Base-by-base conservation (phyloP, 2,797 vertebrate species). In the Fistularia commersonii region DNA sequence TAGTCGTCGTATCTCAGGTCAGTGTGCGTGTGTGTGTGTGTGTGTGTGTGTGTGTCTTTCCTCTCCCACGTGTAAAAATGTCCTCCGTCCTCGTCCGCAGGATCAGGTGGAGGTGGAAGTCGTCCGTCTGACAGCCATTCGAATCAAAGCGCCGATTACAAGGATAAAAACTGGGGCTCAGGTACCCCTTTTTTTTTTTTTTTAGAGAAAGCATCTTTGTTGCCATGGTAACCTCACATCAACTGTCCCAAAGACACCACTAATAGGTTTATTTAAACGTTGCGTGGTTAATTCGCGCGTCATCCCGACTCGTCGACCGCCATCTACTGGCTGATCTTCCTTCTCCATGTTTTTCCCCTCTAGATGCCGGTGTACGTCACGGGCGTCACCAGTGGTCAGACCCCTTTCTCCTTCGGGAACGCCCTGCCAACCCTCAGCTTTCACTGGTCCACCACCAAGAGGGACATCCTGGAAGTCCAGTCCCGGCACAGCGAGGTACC, bases 301-400 rank as follows among this genome's bases (percentile, higher is more conserved):
- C n/a, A n/a, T n/a, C n/a, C n/a, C n/a, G n/a, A n/a, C n/a, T n/a
- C n/a, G n/a, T n/a, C n/a, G n/a, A n/a, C n/a, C n/a, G n/a, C n/a
- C n/a, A n/a, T n/a, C n/a, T n/a, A 23, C 23, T 2, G 2, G 4
- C 23, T 23, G 23, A 23, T 15, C 11, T 43, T 11, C 12, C 42
- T 11, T 13, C 8, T 42, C 13, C 32, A 33, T 4, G 1, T 60
- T 38, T 38, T 61, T 11, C 11, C 54, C 57, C 35, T 58, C 0
- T 42, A 99, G 97, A 98, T 99, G 96, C 96, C 97, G 0, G 94
- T 98, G 2, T 94, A 95, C 42, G 88, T 99, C 58, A 95, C 93
- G 57, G 96, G 97, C 45, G 83, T 95, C 61, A 95, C 93, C 67
- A 97, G 86, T 59, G 93, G 77, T 54, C 94, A 97, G 76, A 97